Conservation (phyloP, 2,113 vertebrate genomes). For the Chloropsis cyanopogon region DNA sequence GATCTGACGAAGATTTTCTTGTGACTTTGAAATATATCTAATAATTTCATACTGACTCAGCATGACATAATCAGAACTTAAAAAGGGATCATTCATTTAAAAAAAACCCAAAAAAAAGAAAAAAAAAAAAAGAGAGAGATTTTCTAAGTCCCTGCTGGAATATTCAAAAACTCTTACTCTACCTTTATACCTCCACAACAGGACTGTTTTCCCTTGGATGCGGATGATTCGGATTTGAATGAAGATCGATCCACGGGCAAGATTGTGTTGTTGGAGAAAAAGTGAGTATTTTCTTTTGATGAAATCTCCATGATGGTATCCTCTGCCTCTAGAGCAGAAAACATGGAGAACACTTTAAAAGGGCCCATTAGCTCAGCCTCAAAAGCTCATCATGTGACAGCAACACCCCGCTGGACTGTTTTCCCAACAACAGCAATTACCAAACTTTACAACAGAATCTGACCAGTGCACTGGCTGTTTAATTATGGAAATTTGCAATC, state of each 20-base stretch:
- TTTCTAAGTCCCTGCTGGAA: not conserved
- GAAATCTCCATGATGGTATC: conserved; percentile 69
- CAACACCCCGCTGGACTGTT: conserved; percentile 33
- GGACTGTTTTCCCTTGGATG: conserved; percentile 37
- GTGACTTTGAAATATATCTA: not conserved
- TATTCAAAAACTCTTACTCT: conserved; percentile 11
- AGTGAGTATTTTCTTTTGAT: conserved; percentile 68
- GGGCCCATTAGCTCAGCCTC: conserved; percentile 32
- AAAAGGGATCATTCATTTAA: not conserved
- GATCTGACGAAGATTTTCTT: not conserved
- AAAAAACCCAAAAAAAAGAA: not conserved
- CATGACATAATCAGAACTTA: not conserved
- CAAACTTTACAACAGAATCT: not conserved
- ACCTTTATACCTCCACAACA: conserved; percentile 76
- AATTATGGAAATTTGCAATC: conserved; percentile 54
- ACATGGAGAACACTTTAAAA: conserved; percentile 40
- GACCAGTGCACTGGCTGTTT: not conserved
- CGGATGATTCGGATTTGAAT: conserved; percentile 49
- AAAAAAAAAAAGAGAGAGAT: not conserved
- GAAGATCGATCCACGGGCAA: conserved; percentile 42
- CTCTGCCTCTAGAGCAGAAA: conserved; percentile 37
- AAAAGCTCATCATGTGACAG: conserved; percentile 26
- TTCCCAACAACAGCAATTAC: conserved; percentile 37
- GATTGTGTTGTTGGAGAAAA: conserved; percentile 59
- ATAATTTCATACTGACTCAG: not conserved